Base-by-base conservation (phyloP, 2,888 invertebrate genomes). In the Gerris lacustris region DNA sequence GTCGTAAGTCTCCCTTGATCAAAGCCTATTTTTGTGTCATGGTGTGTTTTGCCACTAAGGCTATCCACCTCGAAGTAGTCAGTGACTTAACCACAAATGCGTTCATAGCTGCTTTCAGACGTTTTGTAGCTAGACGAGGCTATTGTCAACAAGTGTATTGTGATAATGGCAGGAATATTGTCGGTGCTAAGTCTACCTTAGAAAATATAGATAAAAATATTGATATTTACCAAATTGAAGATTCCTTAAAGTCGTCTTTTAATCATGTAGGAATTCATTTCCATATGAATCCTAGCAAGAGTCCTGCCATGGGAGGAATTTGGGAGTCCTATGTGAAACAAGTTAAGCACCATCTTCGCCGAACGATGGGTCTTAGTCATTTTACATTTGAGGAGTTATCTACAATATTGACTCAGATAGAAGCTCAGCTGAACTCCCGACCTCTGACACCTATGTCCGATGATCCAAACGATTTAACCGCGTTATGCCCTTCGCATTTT, bases 391-490 rank as follows among this genome's bases (percentile, higher is more conserved):
- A 31, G 31, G 72, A 72, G 70, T 17, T 72, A 66, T 70, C 45
- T 17, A 72, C 72, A 55, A 63, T 70, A 62, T 47, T 72, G 5
- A 67, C 69, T 63, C n/a, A n/a, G n/a, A n/a, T n/a, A n/a, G n/a
- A n/a, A n/a, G n/a, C n/a, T n/a, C n/a, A n/a, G n/a, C n/a, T 72
- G 63, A 72, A 72, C 67, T 72, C 69, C 11, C 67, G 72, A 5
- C 72, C 72, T 5, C 18, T 72, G 6, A 45, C 45, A 6, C 72
- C 72, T 44, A 6, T 72, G 47, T 70, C 72, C 7, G 45, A 69
- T 5, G 63, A 70, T 67, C 72, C 72, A 9, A 70, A 62, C 45
- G 72, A 72, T 18, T 18, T 62, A 4, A 66, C 69, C 5, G 7
- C 45, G 31, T 63, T 72, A 6, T 66, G 69, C 5, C 64, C 64